Conservation (phyloP, 2,888 invertebrate species). For the Drosophila neoperkinsi region DNA sequence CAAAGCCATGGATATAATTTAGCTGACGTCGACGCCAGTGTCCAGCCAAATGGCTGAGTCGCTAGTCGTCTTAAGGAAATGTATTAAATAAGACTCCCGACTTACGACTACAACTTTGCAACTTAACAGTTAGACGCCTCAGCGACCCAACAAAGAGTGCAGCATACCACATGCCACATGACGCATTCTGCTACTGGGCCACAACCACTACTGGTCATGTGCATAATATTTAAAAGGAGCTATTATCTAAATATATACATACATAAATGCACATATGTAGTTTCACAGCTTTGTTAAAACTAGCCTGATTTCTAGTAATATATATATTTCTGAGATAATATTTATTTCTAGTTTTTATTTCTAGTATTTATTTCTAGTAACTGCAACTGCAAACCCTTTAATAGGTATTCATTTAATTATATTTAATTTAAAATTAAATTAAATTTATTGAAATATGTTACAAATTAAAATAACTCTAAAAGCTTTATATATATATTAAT, state of each 20-base stretch:
- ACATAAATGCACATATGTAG: neutral
- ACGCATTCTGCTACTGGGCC: conserved; percentile 32
- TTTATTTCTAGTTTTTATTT: no score
- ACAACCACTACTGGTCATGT: conserved; percentile 7
- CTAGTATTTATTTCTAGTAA: neutral
- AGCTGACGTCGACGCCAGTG: conserved; percentile 67
- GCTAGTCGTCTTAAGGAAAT: conserved; percentile 73
- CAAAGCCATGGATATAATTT: conserved; percentile 59
- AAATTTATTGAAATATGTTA: neutral
- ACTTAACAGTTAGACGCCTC: conserved; percentile 68
- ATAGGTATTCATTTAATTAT: neutral
- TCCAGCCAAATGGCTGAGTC: conserved; percentile 60
- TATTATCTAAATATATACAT: conserved; percentile 31
- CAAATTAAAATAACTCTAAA: no score
- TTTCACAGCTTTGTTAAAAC: neutral
- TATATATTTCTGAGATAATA: neutral
- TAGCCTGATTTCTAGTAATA: neutral
- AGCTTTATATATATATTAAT: neutral
- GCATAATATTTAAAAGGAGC: conserved; percentile 32
- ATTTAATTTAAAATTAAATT: neutral
- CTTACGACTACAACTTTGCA: conserved; percentile 44
- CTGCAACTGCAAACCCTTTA: neutral
- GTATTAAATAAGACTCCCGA: conserved; percentile 67
- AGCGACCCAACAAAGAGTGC: conserved; percentile 16
- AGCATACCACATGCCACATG: conserved; percentile 1